These are phyloP conservation scores for Poecilobothrus nobilitatus DNA, from an alignment of 2,888 invertebrate genomes.

Conservation along the genomic window DNA sequence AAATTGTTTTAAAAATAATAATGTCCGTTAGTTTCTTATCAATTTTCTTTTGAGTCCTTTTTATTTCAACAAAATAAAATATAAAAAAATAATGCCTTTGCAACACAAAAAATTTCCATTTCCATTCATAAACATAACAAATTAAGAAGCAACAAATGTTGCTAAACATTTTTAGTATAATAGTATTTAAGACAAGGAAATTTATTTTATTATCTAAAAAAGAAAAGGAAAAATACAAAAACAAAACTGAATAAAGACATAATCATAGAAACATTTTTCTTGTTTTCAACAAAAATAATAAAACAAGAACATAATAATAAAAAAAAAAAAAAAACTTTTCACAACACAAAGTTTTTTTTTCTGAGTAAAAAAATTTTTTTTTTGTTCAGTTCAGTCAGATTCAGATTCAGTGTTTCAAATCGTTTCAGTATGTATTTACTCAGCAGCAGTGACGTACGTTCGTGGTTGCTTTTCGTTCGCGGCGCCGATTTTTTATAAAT, in stretches of 20 bases:
- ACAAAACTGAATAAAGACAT: not conserved
- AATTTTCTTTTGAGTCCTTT: too few relatives aligned
- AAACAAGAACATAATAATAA: not conserved
- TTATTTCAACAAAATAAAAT: too few relatives aligned
- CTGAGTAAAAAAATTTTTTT: too few relatives aligned
- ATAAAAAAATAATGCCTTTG: too few relatives aligned
- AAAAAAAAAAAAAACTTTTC: not conserved
- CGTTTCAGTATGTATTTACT: not conserved
- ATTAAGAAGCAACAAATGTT: not conserved
- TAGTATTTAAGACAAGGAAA: not conserved
- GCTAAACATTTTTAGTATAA: not conserved
- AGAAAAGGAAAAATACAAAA: not conserved
- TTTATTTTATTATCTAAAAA: not conserved
- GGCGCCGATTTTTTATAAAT: not conserved
- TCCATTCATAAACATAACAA: too few relatives aligned
- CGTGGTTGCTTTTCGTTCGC: not conserved
- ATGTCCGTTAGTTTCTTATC: too few relatives aligned
- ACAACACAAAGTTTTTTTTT: not conserved
- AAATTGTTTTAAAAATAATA: too few relatives aligned
- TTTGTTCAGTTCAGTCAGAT: too few relatives aligned
- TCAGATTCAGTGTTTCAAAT: not conserved
- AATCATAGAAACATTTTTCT: constrained; percentile 6
- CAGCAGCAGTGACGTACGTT: not conserved
- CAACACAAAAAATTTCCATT: too few relatives aligned
- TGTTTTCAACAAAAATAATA: not conserved